Percentiles rank a stretch among this genome's conserved stretches.
phyloP scores from a whole-genome alignment of 37 sponge, comb jelly and placozoan species.

The Cladorhizidae sp. region DNA sequence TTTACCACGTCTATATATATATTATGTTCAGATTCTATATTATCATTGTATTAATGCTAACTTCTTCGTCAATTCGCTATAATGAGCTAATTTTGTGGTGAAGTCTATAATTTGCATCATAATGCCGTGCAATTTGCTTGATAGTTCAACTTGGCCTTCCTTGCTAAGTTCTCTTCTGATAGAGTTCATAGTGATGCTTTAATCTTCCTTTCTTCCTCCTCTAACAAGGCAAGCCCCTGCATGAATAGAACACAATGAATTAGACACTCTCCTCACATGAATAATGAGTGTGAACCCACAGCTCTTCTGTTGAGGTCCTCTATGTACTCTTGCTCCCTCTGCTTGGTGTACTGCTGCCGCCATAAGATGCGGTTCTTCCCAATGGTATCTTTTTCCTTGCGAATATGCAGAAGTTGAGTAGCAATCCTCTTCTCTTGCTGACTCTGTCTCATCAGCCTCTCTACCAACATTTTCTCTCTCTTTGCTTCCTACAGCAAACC shows the following conservation, averaged over 20 bases:
- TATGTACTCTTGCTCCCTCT: constrained; percentile 76
- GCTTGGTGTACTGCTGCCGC: constrained; percentile 86
- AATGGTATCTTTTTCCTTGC: constrained; percentile 85
- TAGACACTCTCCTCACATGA: too few species aligned
- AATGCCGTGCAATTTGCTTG: constrained; percentile 55
- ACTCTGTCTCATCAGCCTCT: constrained; percentile 86
- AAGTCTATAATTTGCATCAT: constrained; percentile 80
- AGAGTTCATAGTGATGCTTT: constrained; percentile 36
- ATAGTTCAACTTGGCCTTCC: constrained; percentile 60
- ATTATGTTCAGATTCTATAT: too few species aligned
- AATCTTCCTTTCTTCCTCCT: constrained; percentile 60
- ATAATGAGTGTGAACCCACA: constrained; percentile 25
- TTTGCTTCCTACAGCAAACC: constrained; percentile 33
- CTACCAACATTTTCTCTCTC: constrained; percentile 83
- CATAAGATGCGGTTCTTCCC: constrained; percentile 69
- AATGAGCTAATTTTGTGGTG: constrained; percentile 66
- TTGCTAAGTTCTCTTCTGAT: constrained; percentile 28
- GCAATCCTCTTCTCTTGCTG: constrained; percentile 91
- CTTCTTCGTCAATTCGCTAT: constrained; percentile 77
- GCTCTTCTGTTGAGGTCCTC: constrained; percentile 84
- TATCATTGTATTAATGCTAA: background rate
- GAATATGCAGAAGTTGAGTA: constrained; percentile 93
- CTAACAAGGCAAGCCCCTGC: constrained; percentile 39
- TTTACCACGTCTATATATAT: too few species aligned
- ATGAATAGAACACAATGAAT: background rate